These are phyloP conservation scores for Enhydra lutris DNA, from an alignment of 2,113 vertebrate genomes.

Conservation along the genomic window DNA sequence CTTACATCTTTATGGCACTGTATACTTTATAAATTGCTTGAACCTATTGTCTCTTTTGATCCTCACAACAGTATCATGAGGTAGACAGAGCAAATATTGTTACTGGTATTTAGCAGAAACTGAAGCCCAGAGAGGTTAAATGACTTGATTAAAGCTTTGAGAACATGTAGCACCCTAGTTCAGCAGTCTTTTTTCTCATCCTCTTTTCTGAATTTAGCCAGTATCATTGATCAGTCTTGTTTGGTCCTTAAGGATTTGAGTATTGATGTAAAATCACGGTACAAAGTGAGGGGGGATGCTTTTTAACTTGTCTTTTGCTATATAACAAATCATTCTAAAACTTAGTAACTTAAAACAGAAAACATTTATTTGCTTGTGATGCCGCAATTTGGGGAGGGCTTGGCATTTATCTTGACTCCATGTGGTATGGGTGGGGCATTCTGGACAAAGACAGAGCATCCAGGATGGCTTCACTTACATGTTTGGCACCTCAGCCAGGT, in stretches of 20 bases:
- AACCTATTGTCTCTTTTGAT: not conserved
- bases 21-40: not conserved
- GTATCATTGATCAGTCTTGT: not conserved
- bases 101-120: not conserved
- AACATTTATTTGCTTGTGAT: not conserved
- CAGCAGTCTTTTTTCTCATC: not conserved
- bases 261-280: not conserved
- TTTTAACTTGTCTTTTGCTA: not conserved
- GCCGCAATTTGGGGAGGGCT: not conserved
- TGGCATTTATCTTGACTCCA: not conserved
- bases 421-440: not conserved
- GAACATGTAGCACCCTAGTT: not conserved
- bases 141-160: not conserved
- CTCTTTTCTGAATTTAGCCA: not conserved
- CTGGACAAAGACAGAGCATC: not conserved
- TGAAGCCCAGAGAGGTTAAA: not conserved
- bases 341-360: not conserved
- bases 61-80: not conserved
- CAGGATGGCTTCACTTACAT: not conserved
- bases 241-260: not conserved
- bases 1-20: not conserved
- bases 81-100: not conserved
- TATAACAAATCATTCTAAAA: not conserved
- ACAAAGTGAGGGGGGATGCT: not conserved
- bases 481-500: not conserved